These are phyloP conservation scores for Anarhynchus alexandrinus DNA, from an alignment of 2,113 vertebrate species.

Conservation along the genomic window DNA sequence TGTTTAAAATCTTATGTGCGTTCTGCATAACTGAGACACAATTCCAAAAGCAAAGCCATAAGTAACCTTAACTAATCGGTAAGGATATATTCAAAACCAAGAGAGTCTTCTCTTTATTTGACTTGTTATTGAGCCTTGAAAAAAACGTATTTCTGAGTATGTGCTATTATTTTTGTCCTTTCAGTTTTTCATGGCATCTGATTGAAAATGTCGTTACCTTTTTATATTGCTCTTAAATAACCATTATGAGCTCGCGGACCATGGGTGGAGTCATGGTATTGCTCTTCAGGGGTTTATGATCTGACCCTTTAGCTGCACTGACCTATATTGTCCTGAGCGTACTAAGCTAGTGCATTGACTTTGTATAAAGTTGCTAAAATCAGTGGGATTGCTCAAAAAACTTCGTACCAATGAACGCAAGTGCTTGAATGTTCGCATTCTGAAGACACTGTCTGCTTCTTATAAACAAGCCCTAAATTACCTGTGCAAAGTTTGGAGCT, in stretches of 20 bases:
- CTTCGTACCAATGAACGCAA: not conserved
- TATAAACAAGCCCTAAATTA: not conserved
- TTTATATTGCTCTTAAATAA: not conserved
- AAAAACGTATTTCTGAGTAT: not conserved
- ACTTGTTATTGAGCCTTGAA: not conserved
- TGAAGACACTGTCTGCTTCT: not conserved
- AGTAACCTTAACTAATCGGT: not conserved
- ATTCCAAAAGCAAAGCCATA: not conserved
- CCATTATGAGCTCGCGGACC: accelerated
- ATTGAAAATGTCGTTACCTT: not conserved
- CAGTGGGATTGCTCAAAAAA: not conserved
- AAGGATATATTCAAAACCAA: not conserved
- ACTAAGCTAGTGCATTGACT: not conserved
- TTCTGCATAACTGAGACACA: not conserved
- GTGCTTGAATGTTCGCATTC: not conserved
- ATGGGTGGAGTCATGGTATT: not conserved
- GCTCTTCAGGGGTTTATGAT: not conserved
- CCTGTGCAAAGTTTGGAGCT: not conserved
- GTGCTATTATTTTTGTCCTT: not conserved
- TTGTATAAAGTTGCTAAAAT: not conserved
- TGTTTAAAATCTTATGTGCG: not conserved
- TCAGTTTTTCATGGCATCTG: not conserved
- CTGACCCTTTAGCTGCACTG: not conserved
- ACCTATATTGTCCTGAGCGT: not conserved
- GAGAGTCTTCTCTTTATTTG: not conserved